phyloP scores from a whole-genome alignment of 2,888 invertebrate genomes.

The Eustalomyia histrio region DNA sequence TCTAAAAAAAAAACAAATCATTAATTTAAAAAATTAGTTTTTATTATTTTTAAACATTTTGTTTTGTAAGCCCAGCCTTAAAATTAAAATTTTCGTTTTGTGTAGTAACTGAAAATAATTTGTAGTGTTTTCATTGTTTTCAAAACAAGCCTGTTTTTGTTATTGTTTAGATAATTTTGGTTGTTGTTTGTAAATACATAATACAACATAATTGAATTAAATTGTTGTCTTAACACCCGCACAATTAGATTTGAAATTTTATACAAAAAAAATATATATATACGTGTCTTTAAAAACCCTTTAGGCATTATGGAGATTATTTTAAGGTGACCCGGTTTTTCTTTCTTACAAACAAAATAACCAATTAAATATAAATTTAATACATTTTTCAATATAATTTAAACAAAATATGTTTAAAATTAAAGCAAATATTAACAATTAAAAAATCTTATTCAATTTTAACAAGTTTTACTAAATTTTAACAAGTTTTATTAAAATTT shows the following conservation, averaged over 20 bases:
- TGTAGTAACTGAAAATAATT: slow-evolving; percentile 3
- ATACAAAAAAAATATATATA: too few species aligned
- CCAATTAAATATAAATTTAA: too few species aligned
- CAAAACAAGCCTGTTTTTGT: slow-evolving; percentile 17
- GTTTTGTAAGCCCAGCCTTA: slow-evolving; percentile 21
- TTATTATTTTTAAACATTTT: slow-evolving; percentile 12
- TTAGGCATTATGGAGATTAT: background rate
- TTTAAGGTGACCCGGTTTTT: background rate
- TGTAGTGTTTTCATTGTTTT: slow-evolving; percentile 25
- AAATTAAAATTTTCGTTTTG: background rate
- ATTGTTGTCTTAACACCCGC: slow-evolving; percentile 44
- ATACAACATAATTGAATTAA: slow-evolving; percentile 31
- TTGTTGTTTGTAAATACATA: background rate
- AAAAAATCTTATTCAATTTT: too few species aligned
- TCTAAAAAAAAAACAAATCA: slow-evolving; percentile 41
- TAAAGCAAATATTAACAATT: too few species aligned
- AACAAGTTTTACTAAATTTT: too few species aligned
- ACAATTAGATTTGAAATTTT: slow-evolving; percentile 13
- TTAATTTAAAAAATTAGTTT: slow-evolving; percentile 45
- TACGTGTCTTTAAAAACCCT: background rate
- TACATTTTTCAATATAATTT: too few species aligned
- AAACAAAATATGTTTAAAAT: too few species aligned
- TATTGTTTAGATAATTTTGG: too few species aligned
- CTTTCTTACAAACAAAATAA: too few species aligned
- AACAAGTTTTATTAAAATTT: too few species aligned